Percentiles rank a stretch among this genome's conserved stretches.
Evolutionary conservation across 2,113 vertebrate species (phyloP).

Genomic region (Brienomyrus brachyistius): DNA sequence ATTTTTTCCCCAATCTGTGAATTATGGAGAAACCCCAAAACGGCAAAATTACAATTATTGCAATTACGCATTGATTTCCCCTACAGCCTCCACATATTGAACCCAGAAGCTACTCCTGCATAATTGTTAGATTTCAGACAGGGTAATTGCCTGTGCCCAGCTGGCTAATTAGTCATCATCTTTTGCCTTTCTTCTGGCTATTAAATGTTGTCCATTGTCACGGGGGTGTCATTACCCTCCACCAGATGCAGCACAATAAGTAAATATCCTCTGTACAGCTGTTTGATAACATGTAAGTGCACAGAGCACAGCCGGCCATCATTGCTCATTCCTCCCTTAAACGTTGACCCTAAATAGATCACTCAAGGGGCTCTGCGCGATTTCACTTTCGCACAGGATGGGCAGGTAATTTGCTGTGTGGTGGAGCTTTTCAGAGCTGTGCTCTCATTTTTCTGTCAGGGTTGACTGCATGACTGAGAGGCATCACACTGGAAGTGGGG

Average conservation of each 20-base stretch:
- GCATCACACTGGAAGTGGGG: neutral
- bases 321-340: neutral
- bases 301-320: neutral
- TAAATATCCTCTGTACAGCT: conserved; percentile 39
- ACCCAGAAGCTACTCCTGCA: conserved; percentile 44
- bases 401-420: neutral
- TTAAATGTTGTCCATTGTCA: conserved; percentile 44
- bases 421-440: neutral
- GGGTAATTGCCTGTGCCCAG: conserved; percentile 63
- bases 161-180: conserved; percentile 60
- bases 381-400: neutral
- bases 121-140: conserved; percentile 65
- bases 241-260: conserved; percentile 40
- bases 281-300: conserved; percentile 33
- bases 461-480: neutral
- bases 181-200: conserved; percentile 39
- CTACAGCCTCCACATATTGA: conserved; percentile 46
- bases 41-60: conserved; percentile 60
- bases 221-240: conserved; percentile 41
- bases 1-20: conserved; percentile 42
- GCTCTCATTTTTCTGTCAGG: neutral
- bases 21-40: conserved; percentile 44
- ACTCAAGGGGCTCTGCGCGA: neutral
- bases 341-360: neutral
- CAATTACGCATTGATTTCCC: conserved; percentile 67